phyloP scores from a whole-genome alignment of 2,113 vertebrate species.

The Ictalurus furcatus region DNA sequence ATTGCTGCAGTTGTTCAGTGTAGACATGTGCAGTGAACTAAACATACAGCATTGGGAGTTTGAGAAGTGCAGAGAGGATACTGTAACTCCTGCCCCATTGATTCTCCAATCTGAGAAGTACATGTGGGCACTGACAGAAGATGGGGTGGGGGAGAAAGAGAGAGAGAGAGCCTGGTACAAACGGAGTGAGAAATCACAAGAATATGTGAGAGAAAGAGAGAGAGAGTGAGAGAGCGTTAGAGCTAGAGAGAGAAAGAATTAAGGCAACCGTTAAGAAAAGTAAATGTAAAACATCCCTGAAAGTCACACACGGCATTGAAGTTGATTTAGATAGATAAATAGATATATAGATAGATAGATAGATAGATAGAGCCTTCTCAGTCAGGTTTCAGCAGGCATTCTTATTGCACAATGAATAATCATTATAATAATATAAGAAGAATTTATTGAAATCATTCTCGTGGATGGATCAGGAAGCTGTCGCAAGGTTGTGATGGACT shows the following conservation, averaged over 20 bases:
- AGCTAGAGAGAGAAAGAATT: neutral
- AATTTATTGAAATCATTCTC: too few species aligned
- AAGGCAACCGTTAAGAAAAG: neutral
- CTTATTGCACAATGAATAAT: too few species aligned
- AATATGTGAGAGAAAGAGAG: neutral
- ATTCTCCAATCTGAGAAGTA: conserved; percentile 22
- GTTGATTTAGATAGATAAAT: neutral
- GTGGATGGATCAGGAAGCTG: too few species aligned
- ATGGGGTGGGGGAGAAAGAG: neutral
- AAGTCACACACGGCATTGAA: neutral
- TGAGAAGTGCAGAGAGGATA: conserved; percentile 12
- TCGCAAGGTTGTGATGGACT: too few species aligned
- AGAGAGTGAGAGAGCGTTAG: neutral
- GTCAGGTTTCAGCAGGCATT: neutral
- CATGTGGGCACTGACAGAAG: conserved; percentile 3
- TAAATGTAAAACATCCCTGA: neutral
- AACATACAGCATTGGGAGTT: conserved; percentile 37
- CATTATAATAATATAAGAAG: too few species aligned
- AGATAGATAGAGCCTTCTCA: neutral
- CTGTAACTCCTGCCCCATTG: neutral
- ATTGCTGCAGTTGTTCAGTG: conserved; percentile 54
- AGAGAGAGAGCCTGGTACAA: neutral
- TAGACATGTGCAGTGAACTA: conserved; percentile 60
- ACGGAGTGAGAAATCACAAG: neutral
- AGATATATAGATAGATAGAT: neutral